Evolutionary conservation across 2,797 vertebrate genomes (phyloP), one percentile per base, ranked within the genome.

Genomic region (Cyclopterus lumpus): DNA sequence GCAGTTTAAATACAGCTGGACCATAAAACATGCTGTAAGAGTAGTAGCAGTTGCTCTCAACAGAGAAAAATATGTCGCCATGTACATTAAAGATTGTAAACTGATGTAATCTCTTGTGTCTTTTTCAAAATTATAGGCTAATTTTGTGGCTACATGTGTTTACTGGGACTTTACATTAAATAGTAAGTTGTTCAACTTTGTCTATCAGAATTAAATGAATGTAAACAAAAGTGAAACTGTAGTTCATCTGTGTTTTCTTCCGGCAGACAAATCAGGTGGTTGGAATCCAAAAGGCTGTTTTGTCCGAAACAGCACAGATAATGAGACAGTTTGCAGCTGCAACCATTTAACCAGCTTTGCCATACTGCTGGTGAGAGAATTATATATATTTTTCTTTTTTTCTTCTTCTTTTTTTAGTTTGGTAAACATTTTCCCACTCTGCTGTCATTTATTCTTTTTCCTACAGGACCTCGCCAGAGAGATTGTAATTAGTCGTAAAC

Each of bases 321-420:
- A 93, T 54, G 93, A 96, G 88, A 99, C 97, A 0, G 67, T 94
- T 57, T 99, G 98, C 78, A 94, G 92, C 77, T 99, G 98, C 88
- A 97, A 95, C 86, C 98, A 99, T 87, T 96, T 99, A 53, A 99
- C 98, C 70, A 97, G 97, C 82, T 99, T 99, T 80, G 97, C 95
- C 1, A 94, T 99, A 86, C 93, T 99, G 67, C 92, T 99, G 95
- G 98, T 99, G 91, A 95, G 89, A 78, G 40, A 2, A 40, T 26
- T 8, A 54, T 54, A 54, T 22, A 20, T 46, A 5, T 53, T 38
- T 38, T 4, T 38, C 9, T 24, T 22, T 11, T 12, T 55, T 5
- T 5, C 6, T 16, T 14, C 2, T n/a, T 48, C n/a, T 12, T 24
- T 22, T 12, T 2, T 49, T 12, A 12, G 4, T 30, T 67, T 63